Evolutionary conservation across 2,113 vertebrate species (phyloP).

Genomic region (Phaethon lepturus): DNA sequence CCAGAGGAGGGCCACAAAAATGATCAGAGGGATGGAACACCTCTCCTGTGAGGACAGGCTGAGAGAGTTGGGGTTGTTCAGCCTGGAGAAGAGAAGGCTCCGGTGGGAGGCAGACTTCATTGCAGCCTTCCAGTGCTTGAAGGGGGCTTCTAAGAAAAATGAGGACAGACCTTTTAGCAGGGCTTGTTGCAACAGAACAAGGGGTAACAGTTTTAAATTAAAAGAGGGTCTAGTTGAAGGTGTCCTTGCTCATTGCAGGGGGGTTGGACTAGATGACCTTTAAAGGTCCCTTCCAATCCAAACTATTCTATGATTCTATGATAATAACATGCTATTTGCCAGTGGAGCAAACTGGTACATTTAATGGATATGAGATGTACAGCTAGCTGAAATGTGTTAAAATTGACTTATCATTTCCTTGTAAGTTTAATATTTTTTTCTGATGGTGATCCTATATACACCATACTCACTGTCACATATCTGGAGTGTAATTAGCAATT

Average conservation of each 20-base stretch:
- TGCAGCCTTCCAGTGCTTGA: not conserved
- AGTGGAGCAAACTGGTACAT: not conserved
- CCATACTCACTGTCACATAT: not conserved
- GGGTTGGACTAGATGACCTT: not conserved
- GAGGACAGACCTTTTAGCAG: not conserved
- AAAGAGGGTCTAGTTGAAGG: not conserved
- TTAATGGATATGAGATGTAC: not conserved
- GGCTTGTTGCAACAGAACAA: not conserved
- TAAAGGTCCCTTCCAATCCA: not conserved
- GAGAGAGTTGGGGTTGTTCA: no score
- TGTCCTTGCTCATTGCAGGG: not conserved
- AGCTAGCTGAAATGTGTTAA: not conserved
- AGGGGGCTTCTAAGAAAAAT: not conserved
- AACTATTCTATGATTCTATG: not conserved
- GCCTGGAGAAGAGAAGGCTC: not conserved
- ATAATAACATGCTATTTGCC: not conserved
- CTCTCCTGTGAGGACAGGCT: not conserved
- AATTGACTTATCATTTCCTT: constrained; percentile 18
- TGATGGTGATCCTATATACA: not conserved
- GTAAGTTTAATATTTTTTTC: not conserved
- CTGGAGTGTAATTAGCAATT: not conserved
- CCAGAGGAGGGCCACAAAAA: not conserved
- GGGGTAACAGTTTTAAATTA: not conserved
- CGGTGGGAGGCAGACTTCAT: not conserved
- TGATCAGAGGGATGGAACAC: not conserved